A percentile compares a stretch with the other conserved stretches of the same genome.
Conservation (phyloP, 1,140 invertebrate genomes). For the Triops cancriformis region DNA sequence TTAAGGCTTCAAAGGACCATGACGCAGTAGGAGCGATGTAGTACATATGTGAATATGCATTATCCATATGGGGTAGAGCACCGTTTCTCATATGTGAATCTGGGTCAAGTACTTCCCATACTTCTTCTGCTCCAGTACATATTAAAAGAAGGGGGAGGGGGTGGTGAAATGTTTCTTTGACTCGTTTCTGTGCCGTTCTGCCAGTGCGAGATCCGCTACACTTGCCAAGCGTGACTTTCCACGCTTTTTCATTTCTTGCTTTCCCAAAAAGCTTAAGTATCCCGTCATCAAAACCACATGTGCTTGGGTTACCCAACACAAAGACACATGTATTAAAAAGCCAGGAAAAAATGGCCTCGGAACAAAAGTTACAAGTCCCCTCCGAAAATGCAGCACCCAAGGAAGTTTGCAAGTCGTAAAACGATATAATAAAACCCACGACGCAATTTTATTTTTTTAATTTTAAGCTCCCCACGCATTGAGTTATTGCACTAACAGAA, state of each 20-base stretch:
- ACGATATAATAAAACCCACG: no score
- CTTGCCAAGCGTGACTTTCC: not conserved
- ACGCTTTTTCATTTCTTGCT: not conserved
- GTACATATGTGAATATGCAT: not conserved
- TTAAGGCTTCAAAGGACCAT: not conserved
- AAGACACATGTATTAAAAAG: not conserved
- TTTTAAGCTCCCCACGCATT: no score
- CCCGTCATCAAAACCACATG: conserved; percentile 1
- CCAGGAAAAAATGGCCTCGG: not conserved
- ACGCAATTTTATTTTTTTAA: no score
- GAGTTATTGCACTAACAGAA: no score
- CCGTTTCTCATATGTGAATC: not conserved
- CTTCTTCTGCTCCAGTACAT: not conserved
- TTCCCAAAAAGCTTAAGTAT: not conserved
- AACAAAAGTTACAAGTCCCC: no score
- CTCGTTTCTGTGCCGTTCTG: not conserved
- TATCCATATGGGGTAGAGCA: not conserved
- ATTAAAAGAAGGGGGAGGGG: not conserved
- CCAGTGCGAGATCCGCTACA: not conserved
- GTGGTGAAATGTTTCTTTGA: no score
- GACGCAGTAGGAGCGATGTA: not conserved
- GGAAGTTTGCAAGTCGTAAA: no score
- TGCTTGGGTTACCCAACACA: conserved; percentile 4
- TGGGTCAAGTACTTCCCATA: conserved; percentile 7
- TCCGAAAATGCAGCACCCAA: no score